These are phyloP conservation scores for Mormyrus iriodes DNA, from an alignment of 2,113 vertebrate species.

Conservation along the genomic window DNA sequence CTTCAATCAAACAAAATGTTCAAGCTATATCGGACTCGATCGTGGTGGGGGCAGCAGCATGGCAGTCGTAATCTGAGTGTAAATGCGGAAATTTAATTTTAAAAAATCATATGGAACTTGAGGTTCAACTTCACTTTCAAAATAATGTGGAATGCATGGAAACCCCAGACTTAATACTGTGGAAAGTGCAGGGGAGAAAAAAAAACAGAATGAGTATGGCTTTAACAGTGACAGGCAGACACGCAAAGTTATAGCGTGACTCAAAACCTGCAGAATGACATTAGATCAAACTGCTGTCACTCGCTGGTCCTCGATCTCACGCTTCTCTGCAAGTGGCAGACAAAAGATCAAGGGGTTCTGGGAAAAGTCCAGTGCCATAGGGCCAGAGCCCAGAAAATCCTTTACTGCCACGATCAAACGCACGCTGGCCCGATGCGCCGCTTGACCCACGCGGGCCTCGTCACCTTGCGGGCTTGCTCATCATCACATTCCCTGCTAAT, in stretches of 20 bases:
- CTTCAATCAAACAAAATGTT: not conserved
- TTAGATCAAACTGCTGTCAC: constrained; percentile 14
- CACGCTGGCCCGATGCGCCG: constrained; percentile 43
- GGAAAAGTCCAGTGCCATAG: constrained; percentile 26
- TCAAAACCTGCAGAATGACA: constrained; percentile 16
- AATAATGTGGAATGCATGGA: not conserved
- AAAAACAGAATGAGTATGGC: not conserved
- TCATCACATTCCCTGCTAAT: constrained; percentile 52
- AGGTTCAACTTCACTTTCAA: constrained; percentile 7
- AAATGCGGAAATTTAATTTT: not conserved
- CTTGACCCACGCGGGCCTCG: constrained; percentile 43
- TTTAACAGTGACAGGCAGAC: not conserved
- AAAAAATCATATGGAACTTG: not conserved
- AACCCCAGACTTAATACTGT: not conserved
- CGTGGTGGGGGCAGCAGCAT: not conserved
- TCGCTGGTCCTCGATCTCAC: constrained; percentile 30
- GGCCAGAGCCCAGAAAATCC: constrained; percentile 56
- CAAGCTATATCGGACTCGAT: not conserved
- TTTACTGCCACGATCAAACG: constrained; percentile 51
- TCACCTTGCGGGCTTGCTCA: constrained; percentile 28
- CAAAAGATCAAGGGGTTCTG: constrained; percentile 40
- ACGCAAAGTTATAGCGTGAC: not conserved
- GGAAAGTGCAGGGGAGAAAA: not conserved
- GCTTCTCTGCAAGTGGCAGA: constrained; percentile 46
- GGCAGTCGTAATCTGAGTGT: not conserved